Percentiles rank a stretch among this genome's conserved stretches.
phyloP scores from a whole-genome alignment of 2,797 vertebrate species.

The Sorex maritimensis region DNA sequence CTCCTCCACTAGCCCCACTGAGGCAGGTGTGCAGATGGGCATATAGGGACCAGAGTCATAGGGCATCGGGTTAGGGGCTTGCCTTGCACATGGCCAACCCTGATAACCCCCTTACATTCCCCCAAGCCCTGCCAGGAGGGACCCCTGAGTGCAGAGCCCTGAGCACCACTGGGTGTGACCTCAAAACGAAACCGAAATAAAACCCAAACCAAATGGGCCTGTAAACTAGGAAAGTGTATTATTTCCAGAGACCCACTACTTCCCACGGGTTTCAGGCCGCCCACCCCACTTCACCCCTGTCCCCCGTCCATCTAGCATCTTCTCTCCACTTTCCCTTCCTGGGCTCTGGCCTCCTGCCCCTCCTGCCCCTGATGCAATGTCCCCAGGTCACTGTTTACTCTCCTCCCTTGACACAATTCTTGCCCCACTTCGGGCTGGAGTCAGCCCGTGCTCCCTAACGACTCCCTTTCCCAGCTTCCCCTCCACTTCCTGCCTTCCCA shows the following conservation, averaged over 20 bases:
- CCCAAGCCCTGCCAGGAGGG: too few relatives aligned
- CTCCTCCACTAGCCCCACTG: not conserved
- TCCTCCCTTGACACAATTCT: not conserved
- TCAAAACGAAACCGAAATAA: too few relatives aligned
- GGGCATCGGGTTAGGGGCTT: too few relatives aligned
- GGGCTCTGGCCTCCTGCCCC: not conserved
- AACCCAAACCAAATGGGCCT: not conserved
- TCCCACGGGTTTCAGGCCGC: not conserved
- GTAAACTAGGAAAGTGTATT: not conserved
- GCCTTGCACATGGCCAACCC: too few relatives aligned
- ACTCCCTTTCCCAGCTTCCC: conserved; percentile 19
- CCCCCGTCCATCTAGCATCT: not conserved
- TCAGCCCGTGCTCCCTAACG: not conserved
- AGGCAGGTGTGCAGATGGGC: not conserved
- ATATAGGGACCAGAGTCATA: too few relatives aligned
- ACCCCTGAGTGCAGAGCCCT: too few relatives aligned
- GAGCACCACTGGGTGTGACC: too few relatives aligned
- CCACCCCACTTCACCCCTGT: not conserved
- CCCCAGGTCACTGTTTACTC: not conserved
- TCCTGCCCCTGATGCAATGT: too few relatives aligned
- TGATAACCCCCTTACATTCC: too few relatives aligned
- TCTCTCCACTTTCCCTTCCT: not conserved
- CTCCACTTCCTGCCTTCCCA: not conserved
- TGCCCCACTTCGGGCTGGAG: not conserved
- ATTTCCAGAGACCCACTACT: conserved; percentile 20